Conservation (phyloP, 92 coral and sea anemone species). For the Montipora capitata region DNA sequence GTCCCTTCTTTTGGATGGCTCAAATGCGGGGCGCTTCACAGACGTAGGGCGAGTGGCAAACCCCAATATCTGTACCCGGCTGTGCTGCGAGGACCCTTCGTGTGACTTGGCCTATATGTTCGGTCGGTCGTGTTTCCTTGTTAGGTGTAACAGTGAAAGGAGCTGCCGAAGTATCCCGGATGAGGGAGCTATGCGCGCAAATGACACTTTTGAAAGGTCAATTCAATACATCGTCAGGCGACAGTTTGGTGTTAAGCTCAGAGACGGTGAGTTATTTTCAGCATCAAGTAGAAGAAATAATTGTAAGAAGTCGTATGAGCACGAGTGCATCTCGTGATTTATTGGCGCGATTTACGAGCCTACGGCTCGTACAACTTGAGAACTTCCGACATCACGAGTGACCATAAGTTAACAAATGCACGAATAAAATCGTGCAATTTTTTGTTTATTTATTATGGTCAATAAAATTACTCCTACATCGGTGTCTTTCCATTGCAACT, state of each 20-base stretch:
- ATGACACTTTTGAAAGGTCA: slow-evolving; percentile 70
- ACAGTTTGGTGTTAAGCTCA: slow-evolving; percentile 84
- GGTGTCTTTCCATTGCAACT: too few species aligned
- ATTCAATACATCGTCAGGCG: slow-evolving; percentile 92
- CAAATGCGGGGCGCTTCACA: slow-evolving; percentile 93
- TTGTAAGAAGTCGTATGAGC: too few species aligned
- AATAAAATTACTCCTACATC: too few species aligned
- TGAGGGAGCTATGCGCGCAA: slow-evolving; percentile 27
- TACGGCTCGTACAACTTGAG: too few species aligned
- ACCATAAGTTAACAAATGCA: too few species aligned
- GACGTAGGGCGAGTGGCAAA: slow-evolving; percentile 94
- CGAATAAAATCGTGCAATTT: too few species aligned
- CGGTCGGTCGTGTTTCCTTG: slow-evolving; percentile 93
- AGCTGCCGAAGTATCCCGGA: slow-evolving; percentile 88
- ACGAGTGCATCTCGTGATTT: too few species aligned
- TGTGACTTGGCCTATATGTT: slow-evolving; percentile 98
- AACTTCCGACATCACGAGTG: too few species aligned
- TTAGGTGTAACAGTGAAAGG: slow-evolving; percentile 86
- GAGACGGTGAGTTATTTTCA: slow-evolving; percentile 80
- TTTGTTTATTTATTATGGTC: too few species aligned
- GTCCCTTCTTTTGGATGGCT: slow-evolving; percentile 85
- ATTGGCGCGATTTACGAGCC: too few species aligned
- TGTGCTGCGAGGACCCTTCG: slow-evolving; percentile 94
- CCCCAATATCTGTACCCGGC: slow-evolving; percentile 91
- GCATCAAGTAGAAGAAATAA: too few species aligned